Evolutionary conservation across 2,797 vertebrate species (phyloP).

Genomic region (Leptatherina wallacei): DNA sequence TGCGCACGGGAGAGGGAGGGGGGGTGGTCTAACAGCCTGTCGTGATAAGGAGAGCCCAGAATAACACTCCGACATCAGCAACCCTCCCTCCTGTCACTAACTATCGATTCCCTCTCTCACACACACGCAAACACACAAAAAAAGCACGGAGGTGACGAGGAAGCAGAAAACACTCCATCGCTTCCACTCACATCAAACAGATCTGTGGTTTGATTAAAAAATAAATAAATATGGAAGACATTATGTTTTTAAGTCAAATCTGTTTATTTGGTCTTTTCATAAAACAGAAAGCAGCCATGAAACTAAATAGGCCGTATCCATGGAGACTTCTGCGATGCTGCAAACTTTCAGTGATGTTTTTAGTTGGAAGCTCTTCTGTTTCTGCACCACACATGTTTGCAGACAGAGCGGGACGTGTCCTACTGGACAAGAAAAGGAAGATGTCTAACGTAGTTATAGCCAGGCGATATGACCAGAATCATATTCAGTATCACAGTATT

Average conservation of each 20-base stretch:
- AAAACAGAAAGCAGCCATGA: not conserved
- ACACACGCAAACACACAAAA: constrained; percentile 21
- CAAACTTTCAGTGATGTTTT: too few species aligned
- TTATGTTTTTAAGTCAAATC: not conserved
- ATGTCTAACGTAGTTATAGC: too few species aligned
- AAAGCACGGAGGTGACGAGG: constrained; percentile 31
- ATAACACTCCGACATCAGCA: constrained; percentile 78
- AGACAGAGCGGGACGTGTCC: too few species aligned
- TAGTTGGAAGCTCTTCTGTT: too few species aligned
- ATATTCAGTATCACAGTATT: too few species aligned
- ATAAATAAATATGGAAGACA: not conserved
- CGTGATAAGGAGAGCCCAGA: constrained; percentile 77
- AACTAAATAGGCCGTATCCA: not conserved
- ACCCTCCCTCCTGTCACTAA: constrained; percentile 73
- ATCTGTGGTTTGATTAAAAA: constrained; percentile 1
- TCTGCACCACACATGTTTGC: too few species aligned
- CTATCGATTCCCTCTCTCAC: constrained; percentile 56
- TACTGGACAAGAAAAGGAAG: too few species aligned
- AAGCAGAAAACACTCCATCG: constrained; percentile 28
- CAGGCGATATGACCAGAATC: too few species aligned
- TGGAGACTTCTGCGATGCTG: too few species aligned
- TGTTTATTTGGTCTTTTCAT: not conserved
- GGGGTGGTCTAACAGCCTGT: constrained; percentile 66
- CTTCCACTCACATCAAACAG: constrained; percentile 10
- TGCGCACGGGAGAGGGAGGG: constrained; percentile 38